These are phyloP conservation scores for Luidia sarsii DNA, from an alignment of 53 echinoderm and acorn worm species.

Conservation along the genomic window DNA sequence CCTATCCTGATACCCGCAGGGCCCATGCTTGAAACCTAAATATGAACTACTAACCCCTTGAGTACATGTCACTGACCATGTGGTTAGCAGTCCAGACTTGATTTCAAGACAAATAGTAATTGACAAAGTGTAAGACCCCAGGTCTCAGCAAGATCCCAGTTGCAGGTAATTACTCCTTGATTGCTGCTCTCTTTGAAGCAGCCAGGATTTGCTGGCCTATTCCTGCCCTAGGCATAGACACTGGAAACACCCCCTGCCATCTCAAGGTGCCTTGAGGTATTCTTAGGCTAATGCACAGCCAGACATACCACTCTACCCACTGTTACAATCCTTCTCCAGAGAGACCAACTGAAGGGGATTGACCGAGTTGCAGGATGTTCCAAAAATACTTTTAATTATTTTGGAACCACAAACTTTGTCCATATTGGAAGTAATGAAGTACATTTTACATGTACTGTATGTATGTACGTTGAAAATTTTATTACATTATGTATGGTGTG, in stretches of 20 bases:
- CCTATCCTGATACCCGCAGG: no score
- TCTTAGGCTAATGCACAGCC: constrained; percentile 35
- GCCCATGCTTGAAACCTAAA: no score
- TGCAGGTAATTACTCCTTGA: constrained; percentile 54
- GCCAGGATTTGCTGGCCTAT: constrained; percentile 21
- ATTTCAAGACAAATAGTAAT: constrained; percentile 57
- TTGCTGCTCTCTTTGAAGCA: constrained; percentile 26
- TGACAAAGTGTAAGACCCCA: constrained; percentile 60
- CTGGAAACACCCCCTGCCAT: constrained; percentile 56
- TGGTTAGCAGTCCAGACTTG: constrained; percentile 56
- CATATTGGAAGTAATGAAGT: no score
- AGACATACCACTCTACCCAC: constrained; percentile 29
- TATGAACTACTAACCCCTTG: constrained; percentile 31
- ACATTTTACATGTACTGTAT: no score
- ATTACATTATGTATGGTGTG: no score
- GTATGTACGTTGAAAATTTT: no score
- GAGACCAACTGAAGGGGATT: constrained; percentile 41
- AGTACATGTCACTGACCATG: constrained; percentile 57
- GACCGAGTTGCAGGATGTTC: constrained; percentile 31
- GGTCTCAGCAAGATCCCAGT: constrained; percentile 52
- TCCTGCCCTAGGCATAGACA: constrained; percentile 31
- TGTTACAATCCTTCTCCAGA: constrained; percentile 36
- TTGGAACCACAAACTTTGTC: no score
- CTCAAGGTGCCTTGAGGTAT: constrained; percentile 37
- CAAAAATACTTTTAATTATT: constrained; percentile 18